Evolutionary conservation across 2,113 vertebrate genomes (phyloP).

Genomic region (Apodemus speciosus): DNA sequence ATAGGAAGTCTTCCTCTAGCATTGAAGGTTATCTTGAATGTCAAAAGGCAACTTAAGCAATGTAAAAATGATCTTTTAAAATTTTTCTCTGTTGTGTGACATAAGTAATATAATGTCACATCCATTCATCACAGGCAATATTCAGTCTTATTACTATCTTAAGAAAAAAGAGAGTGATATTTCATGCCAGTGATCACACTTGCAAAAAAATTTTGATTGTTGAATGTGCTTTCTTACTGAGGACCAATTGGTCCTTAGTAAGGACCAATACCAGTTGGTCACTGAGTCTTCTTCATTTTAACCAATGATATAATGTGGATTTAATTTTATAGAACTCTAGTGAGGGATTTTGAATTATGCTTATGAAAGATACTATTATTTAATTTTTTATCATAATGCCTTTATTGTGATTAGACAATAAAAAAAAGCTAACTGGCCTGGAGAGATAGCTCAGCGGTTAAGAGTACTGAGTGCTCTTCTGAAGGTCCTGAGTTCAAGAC

Average conservation of each 20-base stretch:
- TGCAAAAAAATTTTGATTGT: neutral
- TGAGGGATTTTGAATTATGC: neutral
- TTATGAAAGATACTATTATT: neutral
- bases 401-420: neutral
- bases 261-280: neutral
- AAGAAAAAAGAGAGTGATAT: constrained; percentile 25
- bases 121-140: constrained; percentile 66
- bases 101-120: constrained; percentile 65
- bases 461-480: too few species aligned
- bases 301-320: neutral
- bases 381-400: neutral
- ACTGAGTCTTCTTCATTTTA: neutral
- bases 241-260: too few species aligned
- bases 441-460: too few species aligned
- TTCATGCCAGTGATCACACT: constrained; percentile 52
- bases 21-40: neutral
- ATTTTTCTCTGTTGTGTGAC: constrained; percentile 64
- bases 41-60: too few species aligned
- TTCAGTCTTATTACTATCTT: constrained; percentile 51
- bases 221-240: neutral
- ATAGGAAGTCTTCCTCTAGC: neutral
- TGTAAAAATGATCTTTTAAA: neutral
- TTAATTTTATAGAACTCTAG: neutral
- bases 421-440: neutral
- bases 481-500: too few species aligned